phyloP scores from a whole-genome alignment of 2,888 invertebrate species.

The Apotomis turbidana region DNA sequence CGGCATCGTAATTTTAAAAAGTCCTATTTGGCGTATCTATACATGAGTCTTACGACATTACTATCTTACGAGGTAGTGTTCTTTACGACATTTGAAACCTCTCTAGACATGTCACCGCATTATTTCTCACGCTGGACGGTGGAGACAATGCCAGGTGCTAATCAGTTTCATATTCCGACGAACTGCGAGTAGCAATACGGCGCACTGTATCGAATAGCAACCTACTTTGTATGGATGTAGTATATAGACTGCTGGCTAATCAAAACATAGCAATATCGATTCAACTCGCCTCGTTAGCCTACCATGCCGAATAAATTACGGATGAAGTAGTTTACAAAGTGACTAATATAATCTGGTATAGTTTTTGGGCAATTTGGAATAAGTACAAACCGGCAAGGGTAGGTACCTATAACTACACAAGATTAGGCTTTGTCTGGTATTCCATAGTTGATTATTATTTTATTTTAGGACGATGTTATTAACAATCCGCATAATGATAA shows the following conservation, averaged over 20 bases:
- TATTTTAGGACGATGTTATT: too few relatives aligned
- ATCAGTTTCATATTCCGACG: conserved; percentile 48
- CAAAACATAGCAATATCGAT: conserved; percentile 32
- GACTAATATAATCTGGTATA: neutral
- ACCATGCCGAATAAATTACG: neutral
- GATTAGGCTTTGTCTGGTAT: too few relatives aligned
- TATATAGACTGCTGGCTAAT: conserved; percentile 33
- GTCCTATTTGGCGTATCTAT: too few relatives aligned
- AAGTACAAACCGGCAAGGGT: neutral
- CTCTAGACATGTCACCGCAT: conserved; percentile 42
- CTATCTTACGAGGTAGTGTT: too few relatives aligned
- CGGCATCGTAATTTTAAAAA: too few relatives aligned
- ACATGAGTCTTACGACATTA: too few relatives aligned
- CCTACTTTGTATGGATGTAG: conserved; percentile 46
- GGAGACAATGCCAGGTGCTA: conserved; percentile 46
- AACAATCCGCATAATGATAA: too few relatives aligned
- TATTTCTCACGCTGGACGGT: conserved; percentile 55
- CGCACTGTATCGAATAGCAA: conserved; percentile 44
- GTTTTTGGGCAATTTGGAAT: neutral
- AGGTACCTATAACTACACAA: too few relatives aligned
- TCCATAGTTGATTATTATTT: too few relatives aligned
- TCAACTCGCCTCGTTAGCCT: conserved; percentile 1
- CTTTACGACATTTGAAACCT: too few relatives aligned
- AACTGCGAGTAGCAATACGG: conserved; percentile 47
- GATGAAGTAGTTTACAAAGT: neutral